These are phyloP conservation scores for Thymallus thymallus DNA, from an alignment of 2,113 vertebrate genomes.

Conservation along the genomic window DNA sequence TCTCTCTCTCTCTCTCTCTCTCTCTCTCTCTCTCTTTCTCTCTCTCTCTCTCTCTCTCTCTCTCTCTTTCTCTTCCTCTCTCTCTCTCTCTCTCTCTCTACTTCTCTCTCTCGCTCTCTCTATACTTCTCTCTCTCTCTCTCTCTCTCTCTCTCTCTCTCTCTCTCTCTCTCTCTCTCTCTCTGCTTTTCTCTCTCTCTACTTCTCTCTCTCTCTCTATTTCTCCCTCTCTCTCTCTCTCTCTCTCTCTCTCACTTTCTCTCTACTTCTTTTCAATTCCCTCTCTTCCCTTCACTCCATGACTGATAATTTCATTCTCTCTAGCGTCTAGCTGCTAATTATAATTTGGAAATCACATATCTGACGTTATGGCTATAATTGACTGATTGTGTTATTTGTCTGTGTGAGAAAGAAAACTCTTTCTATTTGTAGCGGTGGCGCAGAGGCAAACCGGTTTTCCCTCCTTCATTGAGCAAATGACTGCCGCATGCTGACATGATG, in stretches of 20 bases:
- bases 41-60: too few relatives aligned
- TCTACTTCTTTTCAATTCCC: not conserved
- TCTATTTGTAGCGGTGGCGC: slow-evolving; percentile 38
- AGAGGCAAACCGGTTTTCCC: slow-evolving; percentile 35
- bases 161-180: not conserved
- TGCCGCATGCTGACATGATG: slow-evolving; percentile 2
- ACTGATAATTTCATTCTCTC: not conserved
- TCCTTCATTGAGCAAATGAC: slow-evolving; percentile 33
- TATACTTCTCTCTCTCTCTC: not conserved
- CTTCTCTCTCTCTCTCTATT: too few relatives aligned
- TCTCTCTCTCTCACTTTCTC: not conserved
- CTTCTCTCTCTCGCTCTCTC: too few relatives aligned
- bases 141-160: slow-evolving; percentile 2
- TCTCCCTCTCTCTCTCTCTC: not conserved
- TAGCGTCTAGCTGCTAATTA: not conserved
- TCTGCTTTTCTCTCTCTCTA: too few relatives aligned
- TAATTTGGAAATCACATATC: slow-evolving; percentile 55
- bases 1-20: slow-evolving; percentile 1
- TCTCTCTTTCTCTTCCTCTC: slow-evolving; percentile 12
- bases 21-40: not conserved
- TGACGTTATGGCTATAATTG: slow-evolving; percentile 58
- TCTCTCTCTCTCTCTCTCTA: not conserved
- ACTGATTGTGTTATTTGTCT: slow-evolving; percentile 50
- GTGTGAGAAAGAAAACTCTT: slow-evolving; percentile 43
- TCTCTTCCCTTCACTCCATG: not conserved